Conservation (phyloP, 2,113 vertebrate genomes). For the Probosciger aterrimus region DNA sequence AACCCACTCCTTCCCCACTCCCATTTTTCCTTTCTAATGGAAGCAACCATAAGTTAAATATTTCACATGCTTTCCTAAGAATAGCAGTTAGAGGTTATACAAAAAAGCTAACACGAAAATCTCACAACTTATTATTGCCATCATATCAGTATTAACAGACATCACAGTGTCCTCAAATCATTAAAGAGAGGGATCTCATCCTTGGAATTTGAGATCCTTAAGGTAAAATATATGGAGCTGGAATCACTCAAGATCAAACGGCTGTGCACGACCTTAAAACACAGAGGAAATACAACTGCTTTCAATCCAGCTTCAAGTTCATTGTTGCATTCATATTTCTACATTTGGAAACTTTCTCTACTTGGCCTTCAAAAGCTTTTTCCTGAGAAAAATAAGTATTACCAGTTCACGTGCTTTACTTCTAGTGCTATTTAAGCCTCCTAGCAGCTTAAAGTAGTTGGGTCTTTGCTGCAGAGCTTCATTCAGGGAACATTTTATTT, state of each 20-base stretch:
- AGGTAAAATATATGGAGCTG: not conserved
- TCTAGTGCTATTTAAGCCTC: not conserved
- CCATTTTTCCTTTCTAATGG: not conserved
- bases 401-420: not conserved
- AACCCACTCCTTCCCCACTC: not conserved
- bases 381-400: not conserved
- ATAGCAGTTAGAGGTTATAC: not conserved
- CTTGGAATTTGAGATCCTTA: not conserved
- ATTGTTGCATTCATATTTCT: not conserved
- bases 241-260: not conserved
- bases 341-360: not conserved
- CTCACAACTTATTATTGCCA: not conserved
- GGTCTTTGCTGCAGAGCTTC: not conserved
- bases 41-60: not conserved
- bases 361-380: not conserved
- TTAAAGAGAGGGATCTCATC: not conserved
- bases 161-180: not conserved
- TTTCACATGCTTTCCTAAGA: not conserved
- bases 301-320: not conserved
- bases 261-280: not conserved
- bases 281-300: not conserved
- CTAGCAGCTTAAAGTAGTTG: not conserved
- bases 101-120: not conserved
- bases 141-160: not conserved
- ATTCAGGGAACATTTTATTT: not conserved